Conservation (phyloP, 1,140 invertebrate genomes). For the Physella acuta region DNA sequence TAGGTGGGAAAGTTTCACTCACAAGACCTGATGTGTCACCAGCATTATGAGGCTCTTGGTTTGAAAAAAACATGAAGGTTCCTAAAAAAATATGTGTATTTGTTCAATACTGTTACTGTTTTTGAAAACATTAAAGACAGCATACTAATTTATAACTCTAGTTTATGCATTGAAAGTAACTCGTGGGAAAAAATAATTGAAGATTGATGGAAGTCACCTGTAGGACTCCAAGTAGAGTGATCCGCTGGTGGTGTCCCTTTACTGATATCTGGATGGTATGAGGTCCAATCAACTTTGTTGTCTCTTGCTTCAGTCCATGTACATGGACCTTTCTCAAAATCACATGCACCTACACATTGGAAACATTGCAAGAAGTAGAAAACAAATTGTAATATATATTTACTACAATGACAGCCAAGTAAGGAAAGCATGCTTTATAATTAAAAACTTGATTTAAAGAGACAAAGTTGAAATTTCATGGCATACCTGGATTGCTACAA, state of each 20-base stretch:
- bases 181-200: background rate
- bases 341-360: constrained; percentile 65
- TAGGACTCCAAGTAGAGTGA: background rate
- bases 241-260: background rate
- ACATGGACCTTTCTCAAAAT: constrained; percentile 73
- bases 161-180: background rate
- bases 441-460: too few relatives aligned
- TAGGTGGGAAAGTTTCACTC: constrained; percentile 39
- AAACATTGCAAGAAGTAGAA: too few relatives aligned
- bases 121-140: too few relatives aligned
- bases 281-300: constrained; percentile 76
- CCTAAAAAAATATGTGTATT: too few relatives aligned
- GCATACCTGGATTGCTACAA: constrained; percentile 19
- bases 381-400: too few relatives aligned
- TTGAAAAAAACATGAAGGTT: constrained; percentile 6
- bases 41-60: background rate
- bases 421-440: too few relatives aligned
- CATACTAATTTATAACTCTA: too few relatives aligned
- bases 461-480: too few relatives aligned
- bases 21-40: constrained; percentile 35
- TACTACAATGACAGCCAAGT: too few relatives aligned
- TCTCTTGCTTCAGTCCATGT: constrained; percentile 72
- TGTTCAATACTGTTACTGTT: too few relatives aligned
- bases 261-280: background rate
- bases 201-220: background rate